Evolutionary conservation across 2,888 invertebrate species (phyloP), one percentile per base, ranked within the genome.

Genomic region (Allygus modestus): DNA sequence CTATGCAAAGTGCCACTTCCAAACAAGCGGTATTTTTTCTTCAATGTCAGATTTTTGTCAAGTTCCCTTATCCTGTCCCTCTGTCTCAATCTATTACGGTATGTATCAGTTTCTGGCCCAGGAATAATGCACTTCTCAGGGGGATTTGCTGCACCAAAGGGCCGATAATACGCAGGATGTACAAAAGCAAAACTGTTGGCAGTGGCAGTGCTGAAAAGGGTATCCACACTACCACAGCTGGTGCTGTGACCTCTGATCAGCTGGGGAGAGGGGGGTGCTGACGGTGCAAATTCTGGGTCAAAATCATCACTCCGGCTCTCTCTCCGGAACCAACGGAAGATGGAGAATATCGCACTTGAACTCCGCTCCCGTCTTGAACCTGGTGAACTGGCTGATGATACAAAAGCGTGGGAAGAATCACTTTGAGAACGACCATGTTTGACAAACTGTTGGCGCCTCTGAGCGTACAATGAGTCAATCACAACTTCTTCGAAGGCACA

Each of bases 301-400:
- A 86, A 88, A 73, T 86, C 87, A 83, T 77, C 88, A 58, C 79
- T 79, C 37, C 58, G 23, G 87, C 87, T 86, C 87, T 91, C 91
- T 86, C 94, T 93, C 86, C 94, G 94, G 89, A 96, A 93, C 96
- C 96, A 96, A 90, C 93, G 93, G 89, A 95, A 92, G 89, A 96
- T 91, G 84, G 95, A 94, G 89, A 93, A 93, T 87, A 92, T 89
- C 84, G 91, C 92, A 89, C 91, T 92, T 28, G 87, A 82, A 41
- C 86, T 81, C 43, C 79, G 79, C 26, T 88, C 86, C 33, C 85
- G 85, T 81, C 82, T 83, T 1, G 86, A 86, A 11, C 84, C 81
- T 20, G 84, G 61, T 12, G 83, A 73, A 43, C 75, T 84, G 11
- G 71, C 58, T 73, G 84, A 84, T 0, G 83, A 77, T n/a, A 75